phyloP scores from a whole-genome alignment of 2,888 invertebrate species.

The Crematogaster levior region DNA sequence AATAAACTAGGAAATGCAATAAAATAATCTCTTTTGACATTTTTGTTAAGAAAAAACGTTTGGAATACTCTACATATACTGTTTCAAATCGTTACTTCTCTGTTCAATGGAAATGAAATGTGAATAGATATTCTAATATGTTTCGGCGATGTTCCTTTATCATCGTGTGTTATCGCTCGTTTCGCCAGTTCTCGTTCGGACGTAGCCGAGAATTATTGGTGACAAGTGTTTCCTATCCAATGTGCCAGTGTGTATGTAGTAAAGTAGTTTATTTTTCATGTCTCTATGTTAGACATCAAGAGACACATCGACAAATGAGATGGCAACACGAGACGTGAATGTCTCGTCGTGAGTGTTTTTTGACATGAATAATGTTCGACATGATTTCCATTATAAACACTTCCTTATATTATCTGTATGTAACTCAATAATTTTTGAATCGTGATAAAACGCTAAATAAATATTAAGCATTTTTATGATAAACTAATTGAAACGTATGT shows the following conservation, averaged over 20 bases:
- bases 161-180: neutral
- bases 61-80: neutral
- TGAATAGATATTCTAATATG: slow-evolving; percentile 18
- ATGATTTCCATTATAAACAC: neutral
- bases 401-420: no score
- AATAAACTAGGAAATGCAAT: no score
- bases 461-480: neutral
- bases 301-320: slow-evolving; percentile 46
- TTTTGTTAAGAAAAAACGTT: neutral
- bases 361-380: neutral
- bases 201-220: slow-evolving; percentile 31
- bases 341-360: neutral
- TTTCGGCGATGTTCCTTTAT: slow-evolving; percentile 14
- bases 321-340: neutral
- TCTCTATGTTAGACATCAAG: neutral
- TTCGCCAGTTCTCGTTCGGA: neutral
- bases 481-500: neutral
- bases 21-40: neutral
- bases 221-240: slow-evolving; percentile 60
- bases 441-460: neutral
- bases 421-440: neutral
- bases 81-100: neutral
- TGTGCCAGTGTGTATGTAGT: neutral
- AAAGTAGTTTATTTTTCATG: slow-evolving; percentile 55
- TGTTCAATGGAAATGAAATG: neutral